phyloP scores from a whole-genome alignment of 2,888 invertebrate species.

The Bimastos eiseni region DNA sequence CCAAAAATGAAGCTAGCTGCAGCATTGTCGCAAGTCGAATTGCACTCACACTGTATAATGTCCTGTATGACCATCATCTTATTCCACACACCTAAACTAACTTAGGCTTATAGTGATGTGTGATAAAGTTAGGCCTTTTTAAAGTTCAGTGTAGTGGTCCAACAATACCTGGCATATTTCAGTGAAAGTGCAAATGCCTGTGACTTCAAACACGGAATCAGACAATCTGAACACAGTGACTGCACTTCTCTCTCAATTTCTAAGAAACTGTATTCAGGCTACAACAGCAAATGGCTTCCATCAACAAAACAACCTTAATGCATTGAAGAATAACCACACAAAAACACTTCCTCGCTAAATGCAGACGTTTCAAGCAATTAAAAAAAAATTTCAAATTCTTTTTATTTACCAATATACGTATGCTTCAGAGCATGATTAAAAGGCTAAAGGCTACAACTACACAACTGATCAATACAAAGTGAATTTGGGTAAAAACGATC shows the following conservation, averaged over 20 bases:
- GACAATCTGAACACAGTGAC: neutral
- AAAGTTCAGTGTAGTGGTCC: neutral
- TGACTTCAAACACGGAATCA: constrained; percentile 10
- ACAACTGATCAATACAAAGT: no score
- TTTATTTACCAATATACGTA: neutral
- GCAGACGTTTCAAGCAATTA: neutral
- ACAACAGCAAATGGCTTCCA: neutral
- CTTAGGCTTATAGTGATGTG: neutral
- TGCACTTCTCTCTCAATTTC: constrained; percentile 10
- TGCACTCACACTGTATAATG: neutral
- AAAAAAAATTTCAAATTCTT: neutral
- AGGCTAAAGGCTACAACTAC: no score
- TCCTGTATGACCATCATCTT: neutral
- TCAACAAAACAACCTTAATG: no score
- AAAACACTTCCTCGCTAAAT: neutral
- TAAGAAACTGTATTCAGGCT: neutral
- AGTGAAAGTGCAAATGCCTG: neutral
- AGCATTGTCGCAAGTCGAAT: no score
- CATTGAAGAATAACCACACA: neutral
- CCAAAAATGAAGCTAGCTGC: no score
- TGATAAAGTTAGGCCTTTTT: neutral
- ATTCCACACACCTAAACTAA: neutral
- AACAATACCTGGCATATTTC: constrained; percentile 20
- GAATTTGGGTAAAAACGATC: no score
- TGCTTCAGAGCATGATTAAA: no score